Base-by-base conservation (phyloP, 2,113 vertebrate genomes). In the Macquaria ambigua region DNA sequence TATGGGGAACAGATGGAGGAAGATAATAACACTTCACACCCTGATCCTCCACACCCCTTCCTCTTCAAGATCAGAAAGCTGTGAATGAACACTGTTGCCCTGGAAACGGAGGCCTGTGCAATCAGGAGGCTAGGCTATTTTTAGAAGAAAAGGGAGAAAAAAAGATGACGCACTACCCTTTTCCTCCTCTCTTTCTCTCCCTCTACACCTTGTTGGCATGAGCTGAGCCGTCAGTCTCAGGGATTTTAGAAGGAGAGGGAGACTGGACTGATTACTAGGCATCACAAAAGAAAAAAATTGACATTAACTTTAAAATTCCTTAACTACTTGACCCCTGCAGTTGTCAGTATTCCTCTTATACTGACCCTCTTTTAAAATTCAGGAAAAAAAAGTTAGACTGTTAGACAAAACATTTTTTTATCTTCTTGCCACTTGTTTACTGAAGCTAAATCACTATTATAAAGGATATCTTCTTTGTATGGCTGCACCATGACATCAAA, bases 61-160 rank as follows among this genome's bases (percentile, higher is more conserved):
- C 66, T 89, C 84, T 75, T 80, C 79, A 87, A 79, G 82, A 89
- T 20, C 80, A 78, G 68, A 93, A 93, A 90, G 91, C 91, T 86
- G 90, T 94, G 93, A 95, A 94, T 69, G 83, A 94, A 92, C 81
- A 93, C 14, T 5, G 96, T 97, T 97, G 95, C 95, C 88, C 82
- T 95, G 95, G 97, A 93, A 97, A 97, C 96, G 85, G 87, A 48
- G 86, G 87, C 91, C 84, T 71, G 84, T 91, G 90, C 90, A 91
- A 92, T 90, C 83, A 81, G 87, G 58, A 92, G 92, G 88, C 88
- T 21, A 14, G 25, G 81, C 90, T 96, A 95, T 96, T 95, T 95
- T 93, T 96, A 95, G 95, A 87, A 80, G 68, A 82, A 83, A 72
- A 66, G 77, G 77, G 76, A 77, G 81, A 91, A 86, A 76, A 87